phyloP scores from a whole-genome alignment of 2,113 vertebrate genomes.

The Cricetomys ansorgei region DNA sequence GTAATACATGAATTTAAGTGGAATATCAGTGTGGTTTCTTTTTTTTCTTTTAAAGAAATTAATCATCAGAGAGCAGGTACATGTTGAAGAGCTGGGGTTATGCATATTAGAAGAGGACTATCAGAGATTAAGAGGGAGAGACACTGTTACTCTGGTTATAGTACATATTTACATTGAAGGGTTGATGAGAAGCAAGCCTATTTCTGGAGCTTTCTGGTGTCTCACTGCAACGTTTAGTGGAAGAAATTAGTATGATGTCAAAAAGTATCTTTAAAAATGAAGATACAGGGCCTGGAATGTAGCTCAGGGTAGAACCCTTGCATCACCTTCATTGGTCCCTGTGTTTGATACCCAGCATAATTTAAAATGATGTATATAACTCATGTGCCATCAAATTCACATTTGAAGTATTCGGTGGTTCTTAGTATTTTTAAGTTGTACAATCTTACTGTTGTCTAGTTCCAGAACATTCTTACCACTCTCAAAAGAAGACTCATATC shows the following conservation, averaged over 20 bases:
- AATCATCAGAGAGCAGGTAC: not conserved
- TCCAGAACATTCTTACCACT: not conserved
- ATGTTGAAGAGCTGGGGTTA: not conserved
- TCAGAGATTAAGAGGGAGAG: not conserved
- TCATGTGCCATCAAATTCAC: not conserved
- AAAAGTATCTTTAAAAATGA: not conserved
- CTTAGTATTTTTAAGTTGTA: not conserved
- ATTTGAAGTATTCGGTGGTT: not conserved
- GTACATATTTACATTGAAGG: not conserved
- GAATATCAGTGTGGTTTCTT: slow-evolving; percentile 36
- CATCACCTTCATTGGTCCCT: not conserved
- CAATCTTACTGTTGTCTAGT: not conserved
- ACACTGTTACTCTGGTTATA: not conserved
- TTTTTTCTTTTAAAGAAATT: not conserved
- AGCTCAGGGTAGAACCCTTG: not conserved
- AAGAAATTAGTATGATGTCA: not conserved
- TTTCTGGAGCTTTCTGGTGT: slow-evolving; percentile 38
- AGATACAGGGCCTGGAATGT: not conserved
- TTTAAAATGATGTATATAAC: not conserved
- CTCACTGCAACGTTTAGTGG: not conserved
- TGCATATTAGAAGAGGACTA: not conserved
- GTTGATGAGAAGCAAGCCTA: not conserved
- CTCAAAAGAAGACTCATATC: not conserved
- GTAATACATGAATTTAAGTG: not conserved
- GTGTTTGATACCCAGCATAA: not conserved